Conservation (phyloP, 2,113 vertebrate species). For the Ciconia maguari region DNA sequence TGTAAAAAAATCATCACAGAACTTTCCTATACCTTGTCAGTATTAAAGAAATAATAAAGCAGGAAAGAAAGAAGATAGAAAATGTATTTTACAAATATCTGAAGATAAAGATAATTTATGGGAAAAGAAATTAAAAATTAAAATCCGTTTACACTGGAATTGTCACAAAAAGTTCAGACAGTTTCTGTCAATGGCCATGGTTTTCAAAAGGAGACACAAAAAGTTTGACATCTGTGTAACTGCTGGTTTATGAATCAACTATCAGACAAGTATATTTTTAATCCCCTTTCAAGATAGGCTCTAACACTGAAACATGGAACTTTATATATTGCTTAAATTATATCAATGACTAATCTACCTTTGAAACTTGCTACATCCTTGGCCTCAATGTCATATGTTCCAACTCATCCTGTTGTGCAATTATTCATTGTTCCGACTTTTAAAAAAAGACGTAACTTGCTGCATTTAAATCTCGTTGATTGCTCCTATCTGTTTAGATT, state of each 20-base stretch:
- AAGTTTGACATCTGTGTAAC: neutral
- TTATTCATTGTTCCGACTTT: neutral
- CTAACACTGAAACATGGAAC: neutral
- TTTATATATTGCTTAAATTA: neutral
- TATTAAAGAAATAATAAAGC: neutral
- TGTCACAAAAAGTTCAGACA: neutral
- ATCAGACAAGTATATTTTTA: neutral
- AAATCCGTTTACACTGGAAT: neutral
- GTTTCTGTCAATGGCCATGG: neutral
- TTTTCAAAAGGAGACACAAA: neutral
- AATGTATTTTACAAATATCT: neutral
- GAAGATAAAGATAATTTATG: neutral
- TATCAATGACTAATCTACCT: neutral
- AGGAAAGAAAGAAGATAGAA: neutral
- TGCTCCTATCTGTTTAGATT: neutral
- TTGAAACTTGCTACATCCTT: neutral
- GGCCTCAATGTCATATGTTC: neutral
- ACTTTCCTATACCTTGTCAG: neutral
- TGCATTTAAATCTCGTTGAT: neutral
- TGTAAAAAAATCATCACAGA: neutral
- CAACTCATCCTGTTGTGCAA: neutral
- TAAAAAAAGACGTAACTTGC: neutral
- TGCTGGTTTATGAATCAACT: neutral
- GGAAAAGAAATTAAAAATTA: neutral
- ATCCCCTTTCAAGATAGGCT: neutral